Conservation (phyloP, 2,113 vertebrate genomes). For the Platanista minor region DNA sequence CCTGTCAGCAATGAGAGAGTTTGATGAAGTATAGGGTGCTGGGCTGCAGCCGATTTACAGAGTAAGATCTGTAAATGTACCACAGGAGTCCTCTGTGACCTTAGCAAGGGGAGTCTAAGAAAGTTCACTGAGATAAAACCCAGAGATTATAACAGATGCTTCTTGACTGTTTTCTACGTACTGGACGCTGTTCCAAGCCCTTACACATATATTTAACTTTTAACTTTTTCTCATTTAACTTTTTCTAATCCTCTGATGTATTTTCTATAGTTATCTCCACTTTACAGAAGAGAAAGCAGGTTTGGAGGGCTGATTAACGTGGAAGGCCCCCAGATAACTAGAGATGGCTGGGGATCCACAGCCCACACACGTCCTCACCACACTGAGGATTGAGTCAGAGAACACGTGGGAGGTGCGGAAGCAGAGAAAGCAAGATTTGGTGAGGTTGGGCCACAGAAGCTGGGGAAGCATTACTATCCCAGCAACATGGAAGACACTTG, state of each 20-base stretch:
- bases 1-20: neutral
- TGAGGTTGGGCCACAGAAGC: neutral
- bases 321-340: neutral
- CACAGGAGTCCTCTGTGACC: neutral
- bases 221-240: conserved; percentile 46
- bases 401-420: neutral
- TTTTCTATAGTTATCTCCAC: conserved; percentile 11
- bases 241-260: neutral
- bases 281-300: neutral
- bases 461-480: neutral
- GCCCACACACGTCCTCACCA: neutral
- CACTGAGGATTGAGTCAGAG: neutral
- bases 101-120: neutral
- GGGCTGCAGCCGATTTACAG: neutral
- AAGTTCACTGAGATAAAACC: neutral
- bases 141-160: neutral
- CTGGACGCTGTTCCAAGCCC: neutral
- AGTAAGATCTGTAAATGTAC: neutral
- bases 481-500: neutral
- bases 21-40: neutral
- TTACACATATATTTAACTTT: neutral
- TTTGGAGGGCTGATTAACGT: neutral
- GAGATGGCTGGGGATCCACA: neutral
- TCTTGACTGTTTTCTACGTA: neutral
- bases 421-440: neutral